Base-by-base conservation (phyloP, 1,140 invertebrate species). In the Drosophila willistoni region DNA sequence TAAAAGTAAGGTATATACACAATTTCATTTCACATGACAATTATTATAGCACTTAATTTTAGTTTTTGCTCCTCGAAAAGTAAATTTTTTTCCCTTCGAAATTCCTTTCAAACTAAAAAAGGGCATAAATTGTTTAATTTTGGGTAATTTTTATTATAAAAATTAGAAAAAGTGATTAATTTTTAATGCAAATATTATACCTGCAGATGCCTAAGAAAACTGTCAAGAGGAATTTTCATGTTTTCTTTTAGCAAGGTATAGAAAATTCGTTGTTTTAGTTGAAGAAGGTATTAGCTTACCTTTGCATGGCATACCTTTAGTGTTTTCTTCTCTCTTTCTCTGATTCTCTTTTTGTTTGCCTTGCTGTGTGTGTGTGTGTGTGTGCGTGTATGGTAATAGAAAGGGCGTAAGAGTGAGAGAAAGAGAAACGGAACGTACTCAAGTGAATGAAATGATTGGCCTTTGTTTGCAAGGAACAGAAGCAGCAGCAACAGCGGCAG, bases 311-410 rank as follows among this genome's bases (percentile, higher is more conserved):
- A 41, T 19, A 51, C 44, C 44, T 51, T 19, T 22, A 12, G 9
- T 22, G 17, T 55, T 17, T 25, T 56, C 44, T 42, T 42, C 19
- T 25, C 59, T 59, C 41, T 56, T 22, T 22, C 44, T 17, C n/a
- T 42, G 7, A 19, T 55, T 65, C 64, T 54, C 7, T 51, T 51
- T 51, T 22, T 51, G 19, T 51, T 22, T 47, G 17, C 44, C 9
- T 47, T 51, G 44, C 10, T 51, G 19, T 51, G 44, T 51, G 17
- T 51, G 7, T 9, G 3, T 44, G 42, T 44, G 5, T 44, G n/a
- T 47, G 44, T 47, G 14, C 10, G 7, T 47, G 36, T 55, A 61
- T 75, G 79, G 76, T 87, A 87, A 86, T 87, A 87, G 83, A 86
- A 86, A 87, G 73, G 79, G 67, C 73, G 54, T 62, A 39, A 51